phyloP scores from a whole-genome alignment of 37 sponge, comb jelly and placozoan species.

The Agelas oroides region DNA sequence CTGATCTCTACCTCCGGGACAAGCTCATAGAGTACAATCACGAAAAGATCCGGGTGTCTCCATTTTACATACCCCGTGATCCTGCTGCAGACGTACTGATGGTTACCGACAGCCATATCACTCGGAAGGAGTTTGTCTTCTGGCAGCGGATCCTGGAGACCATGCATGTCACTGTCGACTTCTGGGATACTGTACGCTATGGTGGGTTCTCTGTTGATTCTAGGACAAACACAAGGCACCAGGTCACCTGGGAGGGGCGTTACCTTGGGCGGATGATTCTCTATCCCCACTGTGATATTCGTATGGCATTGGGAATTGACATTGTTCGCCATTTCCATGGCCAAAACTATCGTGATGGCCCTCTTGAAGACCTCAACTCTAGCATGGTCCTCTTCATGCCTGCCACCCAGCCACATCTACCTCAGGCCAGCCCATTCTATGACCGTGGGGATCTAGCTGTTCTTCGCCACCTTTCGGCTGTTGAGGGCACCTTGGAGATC shows the following conservation, averaged over 20 bases:
- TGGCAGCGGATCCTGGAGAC: conserved; percentile 79
- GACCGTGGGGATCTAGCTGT: conserved; percentile 54
- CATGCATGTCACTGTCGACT: conserved; percentile 67
- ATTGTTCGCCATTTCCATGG: conserved; percentile 77
- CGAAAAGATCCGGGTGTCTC: conserved; percentile 74
- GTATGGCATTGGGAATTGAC: conserved; percentile 42
- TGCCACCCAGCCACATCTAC: not conserved
- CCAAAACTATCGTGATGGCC: conserved; percentile 5
- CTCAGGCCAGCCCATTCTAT: not conserved
- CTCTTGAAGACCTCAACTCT: conserved; percentile 53
- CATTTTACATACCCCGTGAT: conserved; percentile 69
- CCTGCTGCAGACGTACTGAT: conserved; percentile 78
- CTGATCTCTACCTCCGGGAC: conserved; percentile 75
- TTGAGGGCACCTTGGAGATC: conserved; percentile 21
- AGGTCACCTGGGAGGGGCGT: conserved; percentile 69
- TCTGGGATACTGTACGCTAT: conserved; percentile 82
- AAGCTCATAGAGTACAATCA: conserved; percentile 86
- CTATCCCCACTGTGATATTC: conserved; percentile 72
- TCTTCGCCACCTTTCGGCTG: conserved; percentile 50
- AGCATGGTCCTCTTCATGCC: conserved; percentile 61
- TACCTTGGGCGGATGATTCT: conserved; percentile 72
- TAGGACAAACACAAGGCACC: conserved; percentile 53
- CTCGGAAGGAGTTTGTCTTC: conserved; percentile 76
- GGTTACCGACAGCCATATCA: conserved; percentile 66
- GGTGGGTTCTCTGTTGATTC: conserved; percentile 70